Evolutionary conservation across 2,797 vertebrate species (phyloP).

Genomic region (Myotis planiceps): DNA sequence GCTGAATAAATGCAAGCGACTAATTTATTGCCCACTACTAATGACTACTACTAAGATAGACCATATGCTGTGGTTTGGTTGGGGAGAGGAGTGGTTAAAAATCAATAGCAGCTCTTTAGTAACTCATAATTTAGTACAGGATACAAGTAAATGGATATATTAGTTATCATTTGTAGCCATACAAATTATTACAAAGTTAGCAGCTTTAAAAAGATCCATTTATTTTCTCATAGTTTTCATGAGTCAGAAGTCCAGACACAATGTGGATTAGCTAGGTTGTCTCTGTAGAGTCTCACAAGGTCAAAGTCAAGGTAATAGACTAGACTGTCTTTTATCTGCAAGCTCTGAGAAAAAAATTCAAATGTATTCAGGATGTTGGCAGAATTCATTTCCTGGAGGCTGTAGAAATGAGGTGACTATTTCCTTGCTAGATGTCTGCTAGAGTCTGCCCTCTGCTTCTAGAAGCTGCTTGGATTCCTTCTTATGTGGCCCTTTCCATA

Average conservation of each 20-base stretch:
- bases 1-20: neutral
- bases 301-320: neutral
- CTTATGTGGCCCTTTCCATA: neutral
- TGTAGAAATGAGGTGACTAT: neutral
- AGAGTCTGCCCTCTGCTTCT: neutral
- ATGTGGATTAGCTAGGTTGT: neutral
- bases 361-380: neutral
- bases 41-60: neutral
- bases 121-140: neutral
- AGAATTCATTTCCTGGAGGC: neutral
- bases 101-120: neutral
- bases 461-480: neutral
- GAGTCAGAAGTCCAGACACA: neutral
- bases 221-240: neutral
- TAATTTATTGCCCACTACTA: neutral
- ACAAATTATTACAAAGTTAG: conserved; percentile 30
- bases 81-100: neutral
- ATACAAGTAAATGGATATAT: neutral
- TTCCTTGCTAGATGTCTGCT: neutral
- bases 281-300: neutral
- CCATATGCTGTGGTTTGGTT: neutral
- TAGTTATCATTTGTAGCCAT: neutral
- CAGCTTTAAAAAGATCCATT: neutral
- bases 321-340: neutral
- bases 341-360: neutral